Percentiles rank a stretch among this genome's conserved stretches.
Conservation (phyloP, 2,888 invertebrate species). For the Heliconius cydno region DNA sequence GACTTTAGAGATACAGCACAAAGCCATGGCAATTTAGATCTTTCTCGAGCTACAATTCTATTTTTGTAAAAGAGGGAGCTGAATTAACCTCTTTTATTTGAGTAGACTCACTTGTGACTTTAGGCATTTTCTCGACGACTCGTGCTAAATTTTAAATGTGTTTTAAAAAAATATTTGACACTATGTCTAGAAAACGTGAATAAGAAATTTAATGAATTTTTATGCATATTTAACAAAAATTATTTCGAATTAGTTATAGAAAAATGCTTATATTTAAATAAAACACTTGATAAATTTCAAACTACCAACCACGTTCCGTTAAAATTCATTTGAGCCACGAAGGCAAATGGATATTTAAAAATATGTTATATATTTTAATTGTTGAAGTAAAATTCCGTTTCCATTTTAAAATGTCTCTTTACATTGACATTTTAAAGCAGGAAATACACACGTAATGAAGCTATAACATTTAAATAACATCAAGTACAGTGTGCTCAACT, state of each 20-base stretch:
- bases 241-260: not conserved
- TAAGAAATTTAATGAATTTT: too few relatives aligned
- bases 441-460: constrained; percentile 1
- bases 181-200: too few relatives aligned
- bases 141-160: not conserved
- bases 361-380: not conserved
- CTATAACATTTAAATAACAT: constrained; percentile 8
- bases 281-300: not conserved
- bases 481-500: not conserved
- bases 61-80: constrained; percentile 24
- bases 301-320: not conserved
- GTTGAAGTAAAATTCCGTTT: not conserved
- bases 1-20: constrained; percentile 18
- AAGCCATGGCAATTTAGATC: constrained; percentile 18
- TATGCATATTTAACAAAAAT: too few relatives aligned
- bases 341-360: not conserved
- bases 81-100: constrained; percentile 7
- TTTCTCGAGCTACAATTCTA: constrained; percentile 21
- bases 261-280: not conserved
- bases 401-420: not conserved
- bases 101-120: constrained; percentile 3
- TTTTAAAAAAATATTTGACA: too few relatives aligned
- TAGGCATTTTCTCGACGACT: not conserved
- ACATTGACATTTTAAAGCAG: constrained; percentile 15
- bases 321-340: not conserved